Percentiles rank a stretch among this genome's conserved stretches.
Conservation (phyloP, 37 sponge, comb jelly and placozoan species). For the Cladorhizidae sp. region DNA sequence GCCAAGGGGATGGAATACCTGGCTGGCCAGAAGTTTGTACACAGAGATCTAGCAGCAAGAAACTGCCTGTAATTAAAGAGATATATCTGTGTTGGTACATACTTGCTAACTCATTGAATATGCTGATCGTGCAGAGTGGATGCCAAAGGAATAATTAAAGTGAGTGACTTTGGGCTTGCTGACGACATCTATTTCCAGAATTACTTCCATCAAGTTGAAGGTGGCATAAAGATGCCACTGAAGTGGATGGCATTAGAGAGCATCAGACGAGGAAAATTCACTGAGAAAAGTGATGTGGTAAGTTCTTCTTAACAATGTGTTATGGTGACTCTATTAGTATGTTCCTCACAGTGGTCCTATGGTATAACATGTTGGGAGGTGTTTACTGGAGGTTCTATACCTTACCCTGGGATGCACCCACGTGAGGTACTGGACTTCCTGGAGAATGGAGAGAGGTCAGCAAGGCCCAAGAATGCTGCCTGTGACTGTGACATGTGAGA, state of each 20-base stretch:
- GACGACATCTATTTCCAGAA: conserved; percentile 12
- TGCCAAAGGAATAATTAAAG: neutral
- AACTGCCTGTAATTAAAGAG: neutral
- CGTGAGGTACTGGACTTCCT: neutral
- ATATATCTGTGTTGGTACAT: neutral
- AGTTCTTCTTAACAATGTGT: neutral
- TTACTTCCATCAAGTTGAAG: conserved; percentile 11
- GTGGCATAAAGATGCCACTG: conserved; percentile 15
- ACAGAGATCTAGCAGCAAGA: no score
- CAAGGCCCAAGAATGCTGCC: conserved; percentile 28
- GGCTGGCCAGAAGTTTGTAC: no score
- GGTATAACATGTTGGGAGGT: conserved; percentile 65
- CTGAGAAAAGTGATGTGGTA: conserved; percentile 36
- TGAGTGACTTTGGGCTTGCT: conserved; percentile 31
- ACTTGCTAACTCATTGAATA: no score
- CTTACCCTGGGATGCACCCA: conserved; percentile 47
- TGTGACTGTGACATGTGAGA: conserved; percentile 54
- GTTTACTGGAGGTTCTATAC: conserved; percentile 45
- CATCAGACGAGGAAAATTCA: conserved; percentile 7
- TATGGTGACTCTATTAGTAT: neutral
- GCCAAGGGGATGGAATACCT: no score
- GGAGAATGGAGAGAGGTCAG: conserved; percentile 12
- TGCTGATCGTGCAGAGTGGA: conserved; percentile 8
- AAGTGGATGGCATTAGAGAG: conserved; percentile 47
- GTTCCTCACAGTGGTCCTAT: conserved; percentile 51